Conservation (phyloP, 92 coral and sea anemone genomes). For the Palythoa grandiflora region DNA sequence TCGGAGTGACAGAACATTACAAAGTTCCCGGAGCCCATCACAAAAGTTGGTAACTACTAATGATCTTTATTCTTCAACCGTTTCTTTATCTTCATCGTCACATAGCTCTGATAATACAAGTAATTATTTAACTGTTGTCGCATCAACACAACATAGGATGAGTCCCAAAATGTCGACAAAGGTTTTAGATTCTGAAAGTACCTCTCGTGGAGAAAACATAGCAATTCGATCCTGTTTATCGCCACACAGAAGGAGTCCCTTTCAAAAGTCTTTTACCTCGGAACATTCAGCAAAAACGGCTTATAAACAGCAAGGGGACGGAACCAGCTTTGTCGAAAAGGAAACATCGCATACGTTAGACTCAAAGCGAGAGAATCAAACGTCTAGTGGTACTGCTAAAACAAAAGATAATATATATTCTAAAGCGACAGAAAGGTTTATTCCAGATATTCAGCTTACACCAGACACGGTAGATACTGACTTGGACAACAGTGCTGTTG, state of each 20-base stretch:
- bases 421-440: neutral
- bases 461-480: neutral
- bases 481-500: neutral
- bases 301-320: neutral
- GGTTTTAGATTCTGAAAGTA: neutral
- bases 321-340: neutral
- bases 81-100: constrained; percentile 29
- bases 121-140: neutral
- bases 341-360: neutral
- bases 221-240: constrained; percentile 7
- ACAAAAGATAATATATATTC: constrained; percentile 8
- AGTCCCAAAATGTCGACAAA: constrained; percentile 27
- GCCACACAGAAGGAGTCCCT: constrained; percentile 33
- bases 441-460: constrained; percentile 10
- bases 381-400: neutral
- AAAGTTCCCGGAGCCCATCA: neutral
- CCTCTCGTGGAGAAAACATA: neutral
- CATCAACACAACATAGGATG: constrained; percentile 12
- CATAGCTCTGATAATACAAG: neutral
- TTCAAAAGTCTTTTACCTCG: neutral
- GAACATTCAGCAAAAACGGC: neutral
- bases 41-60: neutral
- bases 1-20: constrained; percentile 21
- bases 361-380: neutral
- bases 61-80: neutral